A percentile compares a stretch with the other conserved stretches of the same genome.
These are phyloP conservation scores for Heliconius eleuchia DNA, from an alignment of 1,140 invertebrate genomes.

Conservation along the genomic window DNA sequence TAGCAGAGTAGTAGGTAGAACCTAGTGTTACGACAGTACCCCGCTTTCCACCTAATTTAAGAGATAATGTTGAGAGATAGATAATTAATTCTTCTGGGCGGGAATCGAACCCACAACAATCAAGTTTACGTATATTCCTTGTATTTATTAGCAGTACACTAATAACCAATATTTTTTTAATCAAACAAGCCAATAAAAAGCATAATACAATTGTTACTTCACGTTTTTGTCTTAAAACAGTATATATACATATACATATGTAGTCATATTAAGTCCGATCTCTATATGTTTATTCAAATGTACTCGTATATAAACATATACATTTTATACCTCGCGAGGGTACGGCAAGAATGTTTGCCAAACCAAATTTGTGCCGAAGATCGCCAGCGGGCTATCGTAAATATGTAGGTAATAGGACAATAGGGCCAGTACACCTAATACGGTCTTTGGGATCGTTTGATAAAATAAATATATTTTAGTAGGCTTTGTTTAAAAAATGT, in stretches of 20 bases:
- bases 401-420: conserved; percentile 24
- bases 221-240: not conserved
- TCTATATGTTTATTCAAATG: conserved; percentile 4
- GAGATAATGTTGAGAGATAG: no score
- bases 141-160: no score
- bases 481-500: not conserved
- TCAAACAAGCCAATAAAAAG: not conserved
- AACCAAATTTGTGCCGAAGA: conserved; percentile 19
- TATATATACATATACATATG: no score
- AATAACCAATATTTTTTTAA: no score
- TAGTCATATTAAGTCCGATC: not conserved
- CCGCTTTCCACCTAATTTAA: no score
- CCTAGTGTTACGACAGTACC: no score
- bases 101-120: no score
- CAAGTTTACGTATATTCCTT: no score
- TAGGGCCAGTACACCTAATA: conserved; percentile 10
- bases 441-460: conserved; percentile 21
- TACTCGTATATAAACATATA: not conserved
- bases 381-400: conserved; percentile 21
- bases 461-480: conserved; percentile 20
- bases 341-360: conserved; percentile 18
- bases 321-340: conserved; percentile 4
- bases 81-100: no score
- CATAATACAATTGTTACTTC: not conserved
- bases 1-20: no score